Conservation (phyloP, 2,797 vertebrate genomes). For the Chelidonichthys spinosus region DNA sequence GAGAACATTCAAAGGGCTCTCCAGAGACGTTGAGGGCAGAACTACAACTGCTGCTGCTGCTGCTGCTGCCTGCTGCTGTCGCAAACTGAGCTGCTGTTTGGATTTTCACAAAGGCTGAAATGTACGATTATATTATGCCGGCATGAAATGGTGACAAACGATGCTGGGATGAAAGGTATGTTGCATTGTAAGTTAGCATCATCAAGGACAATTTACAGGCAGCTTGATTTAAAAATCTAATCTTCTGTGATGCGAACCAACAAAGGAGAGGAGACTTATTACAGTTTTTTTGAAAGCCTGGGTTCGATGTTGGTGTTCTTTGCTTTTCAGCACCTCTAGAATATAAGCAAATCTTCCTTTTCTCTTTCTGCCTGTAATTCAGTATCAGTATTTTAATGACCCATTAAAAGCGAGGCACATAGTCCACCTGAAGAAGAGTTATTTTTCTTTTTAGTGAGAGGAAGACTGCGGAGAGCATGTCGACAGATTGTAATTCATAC, state of each 20-base stretch:
- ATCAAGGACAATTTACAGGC: conserved; percentile 1
- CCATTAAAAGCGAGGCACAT: conserved; percentile 15
- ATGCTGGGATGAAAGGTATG: neutral
- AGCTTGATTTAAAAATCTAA: conserved; percentile 24
- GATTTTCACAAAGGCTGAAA: conserved; percentile 19
- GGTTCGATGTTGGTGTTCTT: neutral
- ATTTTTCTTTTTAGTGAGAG: conserved; percentile 21
- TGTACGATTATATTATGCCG: neutral
- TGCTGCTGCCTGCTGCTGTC: neutral
- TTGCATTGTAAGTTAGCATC: neutral
- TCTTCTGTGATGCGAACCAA: neutral
- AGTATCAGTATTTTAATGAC: conserved; percentile 31
- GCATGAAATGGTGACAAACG: conserved; percentile 20
- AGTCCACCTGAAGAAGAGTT: conserved; percentile 15
- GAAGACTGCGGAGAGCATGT: conserved; percentile 7
- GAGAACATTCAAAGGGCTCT: conserved; percentile 47
- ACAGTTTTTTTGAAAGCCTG: neutral
- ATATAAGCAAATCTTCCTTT: conserved; percentile 24
- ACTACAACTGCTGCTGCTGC: conserved; percentile 31
- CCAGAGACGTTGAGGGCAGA: conserved; percentile 31
- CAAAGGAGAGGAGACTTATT: neutral
- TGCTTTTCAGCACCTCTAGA: conserved; percentile 4
- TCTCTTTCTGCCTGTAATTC: conserved; percentile 19
- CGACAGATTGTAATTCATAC: neutral
- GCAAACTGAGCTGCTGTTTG: conserved; percentile 10